Conservation (phyloP, 2,113 vertebrate species). For the Prochilodus magdalenae region DNA sequence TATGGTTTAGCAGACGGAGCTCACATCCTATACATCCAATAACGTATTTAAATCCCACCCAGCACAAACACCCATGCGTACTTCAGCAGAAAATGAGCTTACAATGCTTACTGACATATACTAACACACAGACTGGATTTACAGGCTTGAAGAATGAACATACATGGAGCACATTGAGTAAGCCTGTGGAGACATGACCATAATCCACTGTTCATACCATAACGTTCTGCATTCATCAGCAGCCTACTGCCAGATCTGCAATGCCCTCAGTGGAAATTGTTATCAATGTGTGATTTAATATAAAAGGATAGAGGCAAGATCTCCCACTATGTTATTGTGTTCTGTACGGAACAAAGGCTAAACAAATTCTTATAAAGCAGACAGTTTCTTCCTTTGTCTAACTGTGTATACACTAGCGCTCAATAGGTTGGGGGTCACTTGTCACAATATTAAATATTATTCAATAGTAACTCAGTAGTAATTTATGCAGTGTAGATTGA, state of each 20-base stretch:
- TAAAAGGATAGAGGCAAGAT: slow-evolving; percentile 5
- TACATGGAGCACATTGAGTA: slow-evolving; percentile 28
- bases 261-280: slow-evolving; percentile 22
- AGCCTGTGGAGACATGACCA: slow-evolving; percentile 45
- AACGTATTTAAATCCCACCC: slow-evolving; percentile 49
- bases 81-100: slow-evolving; percentile 56
- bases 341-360: not conserved
- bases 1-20: slow-evolving; percentile 25
- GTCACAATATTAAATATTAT: no score
- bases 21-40: slow-evolving; percentile 37
- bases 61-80: slow-evolving; percentile 41
- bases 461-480: no score
- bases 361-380: not conserved
- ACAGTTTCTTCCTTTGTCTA: not conserved
- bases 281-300: slow-evolving; percentile 31
- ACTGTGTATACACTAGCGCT: no score
- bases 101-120: slow-evolving; percentile 24
- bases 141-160: slow-evolving; percentile 47
- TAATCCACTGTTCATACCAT: slow-evolving; percentile 49
- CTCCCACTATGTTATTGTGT: not conserved
- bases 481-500: no score
- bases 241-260: slow-evolving; percentile 21
- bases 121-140: slow-evolving; percentile 43
- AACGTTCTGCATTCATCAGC: slow-evolving; percentile 12
- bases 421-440: no score